Conservation (phyloP, 2,888 invertebrate genomes). For the Pseudococcus viburni region DNA sequence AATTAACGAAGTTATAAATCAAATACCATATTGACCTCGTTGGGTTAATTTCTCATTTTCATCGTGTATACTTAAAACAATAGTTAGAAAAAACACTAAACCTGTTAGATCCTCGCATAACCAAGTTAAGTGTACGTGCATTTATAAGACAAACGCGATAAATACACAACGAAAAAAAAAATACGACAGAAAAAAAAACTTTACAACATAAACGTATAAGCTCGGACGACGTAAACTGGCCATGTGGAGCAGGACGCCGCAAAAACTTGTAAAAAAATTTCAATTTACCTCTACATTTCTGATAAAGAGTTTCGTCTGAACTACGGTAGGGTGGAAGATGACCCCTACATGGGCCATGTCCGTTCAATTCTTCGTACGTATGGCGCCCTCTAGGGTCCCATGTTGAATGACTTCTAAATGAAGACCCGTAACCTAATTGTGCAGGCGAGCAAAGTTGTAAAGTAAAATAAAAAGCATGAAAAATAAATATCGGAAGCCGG, state of each 20-base stretch:
- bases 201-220: neutral
- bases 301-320: slow-evolving; percentile 79
- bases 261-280: slow-evolving; percentile 7
- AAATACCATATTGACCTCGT: neutral
- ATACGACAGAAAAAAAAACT: neutral
- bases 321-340: slow-evolving; percentile 76
- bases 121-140: slow-evolving; percentile 1
- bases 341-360: slow-evolving; percentile 73
- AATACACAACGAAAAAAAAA: neutral
- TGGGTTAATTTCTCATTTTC: neutral
- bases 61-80: slow-evolving; percentile 67
- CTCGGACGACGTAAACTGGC: slow-evolving; percentile 10
- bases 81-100: slow-evolving; percentile 68
- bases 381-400: slow-evolving; percentile 89
- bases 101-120: slow-evolving; percentile 14
- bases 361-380: slow-evolving; percentile 90
- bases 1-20: neutral
- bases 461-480: slow-evolving; percentile 69
- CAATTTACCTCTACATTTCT: slow-evolving; percentile 71
- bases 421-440: slow-evolving; percentile 73
- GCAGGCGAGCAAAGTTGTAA: slow-evolving; percentile 74
- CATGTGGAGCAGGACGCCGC: slow-evolving; percentile 13
- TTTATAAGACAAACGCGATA: slow-evolving; percentile 20
- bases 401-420: slow-evolving; percentile 78
- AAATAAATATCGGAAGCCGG: slow-evolving; percentile 68